Evolutionary conservation across 2,113 vertebrate species (phyloP), one percentile per base, ranked within the genome.

Genomic region (Catharus minimus): DNA sequence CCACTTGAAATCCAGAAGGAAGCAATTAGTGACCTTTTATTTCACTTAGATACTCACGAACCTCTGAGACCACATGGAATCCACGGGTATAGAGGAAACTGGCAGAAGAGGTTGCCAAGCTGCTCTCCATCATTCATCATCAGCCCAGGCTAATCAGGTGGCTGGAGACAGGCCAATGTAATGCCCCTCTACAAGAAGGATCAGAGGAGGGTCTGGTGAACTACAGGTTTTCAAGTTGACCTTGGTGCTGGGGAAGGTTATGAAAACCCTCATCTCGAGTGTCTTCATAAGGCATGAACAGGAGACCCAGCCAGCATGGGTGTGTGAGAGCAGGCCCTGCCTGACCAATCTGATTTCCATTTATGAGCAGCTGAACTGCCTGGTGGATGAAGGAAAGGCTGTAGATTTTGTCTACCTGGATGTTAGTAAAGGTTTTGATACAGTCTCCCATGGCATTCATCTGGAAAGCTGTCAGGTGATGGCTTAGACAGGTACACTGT

Each of bases 301-400:
- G 10, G 33, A 64, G 43, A 66, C 33, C 23, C 33, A 55, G 28
- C 9, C 32, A 50, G 43, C 43, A 74, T 0, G 0, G 8, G 4
- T 57, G 4, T 13, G 30, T 36, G 30, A 56, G 56, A 33, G 23
- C 23, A 16, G 33, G 5, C 5, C 10, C 30, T 56, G 33, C 20
- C 30, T 66, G 30, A 75, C 16, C 11, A 50, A 4, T 20, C 30
- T 50, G 24, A 57, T 43, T 13, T 56, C 16, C 10, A 13, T 41
- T 30, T 66, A 9, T 57, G 30, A 65, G 16, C 20, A 49, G 10
- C 20, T 30, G 32, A 33, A 5, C 10, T 24, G 13, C 8, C 20
- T 41, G 20, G 20, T 57, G 19, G 30, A 41, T 33, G 36, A 49
- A 28, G 10, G 26, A 41, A 49, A 47, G 12, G 52, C 30, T 30